A percentile compares a stretch with the other conserved stretches of the same genome.
phyloP scores from a whole-genome alignment of 2,113 vertebrate species.

The Heloderma charlesbogerti region DNA sequence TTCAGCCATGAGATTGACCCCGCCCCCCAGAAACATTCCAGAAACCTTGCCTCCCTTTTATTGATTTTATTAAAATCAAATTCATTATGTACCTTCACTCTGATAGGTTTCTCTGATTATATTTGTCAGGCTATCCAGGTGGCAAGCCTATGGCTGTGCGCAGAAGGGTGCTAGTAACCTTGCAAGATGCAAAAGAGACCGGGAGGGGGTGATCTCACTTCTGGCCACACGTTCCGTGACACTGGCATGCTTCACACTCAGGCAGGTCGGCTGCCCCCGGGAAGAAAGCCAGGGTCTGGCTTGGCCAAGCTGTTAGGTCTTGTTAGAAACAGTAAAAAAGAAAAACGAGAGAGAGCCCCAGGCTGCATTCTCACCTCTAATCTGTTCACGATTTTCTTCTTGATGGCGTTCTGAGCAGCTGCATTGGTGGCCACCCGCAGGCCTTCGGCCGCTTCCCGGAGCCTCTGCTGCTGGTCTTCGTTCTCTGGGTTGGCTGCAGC shows the following conservation, averaged over 20 bases:
- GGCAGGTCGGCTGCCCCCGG: no score
- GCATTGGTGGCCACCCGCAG: constrained; percentile 96
- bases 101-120: background rate
- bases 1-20: background rate
- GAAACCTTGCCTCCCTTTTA: background rate
- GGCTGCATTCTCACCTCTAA: constrained; percentile 85
- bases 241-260: background rate
- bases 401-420: constrained; percentile 97
- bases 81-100: background rate
- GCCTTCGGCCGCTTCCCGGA: constrained; percentile 95
- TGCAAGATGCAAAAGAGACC: background rate
- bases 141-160: background rate
- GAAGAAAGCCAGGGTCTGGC: background rate
- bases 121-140: background rate
- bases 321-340: background rate
- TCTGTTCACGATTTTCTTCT: constrained; percentile 97
- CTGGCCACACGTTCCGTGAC: background rate
- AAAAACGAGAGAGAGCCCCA: background rate
- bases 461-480: constrained; percentile 95
- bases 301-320: background rate
- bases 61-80: no score
- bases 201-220: no score
- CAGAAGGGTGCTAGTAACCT: no score
- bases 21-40: background rate
- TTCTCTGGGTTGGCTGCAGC: constrained; percentile 97